These are phyloP conservation scores for Ophion ellenae DNA, from an alignment of 2,888 invertebrate species.

Conservation along the genomic window DNA sequence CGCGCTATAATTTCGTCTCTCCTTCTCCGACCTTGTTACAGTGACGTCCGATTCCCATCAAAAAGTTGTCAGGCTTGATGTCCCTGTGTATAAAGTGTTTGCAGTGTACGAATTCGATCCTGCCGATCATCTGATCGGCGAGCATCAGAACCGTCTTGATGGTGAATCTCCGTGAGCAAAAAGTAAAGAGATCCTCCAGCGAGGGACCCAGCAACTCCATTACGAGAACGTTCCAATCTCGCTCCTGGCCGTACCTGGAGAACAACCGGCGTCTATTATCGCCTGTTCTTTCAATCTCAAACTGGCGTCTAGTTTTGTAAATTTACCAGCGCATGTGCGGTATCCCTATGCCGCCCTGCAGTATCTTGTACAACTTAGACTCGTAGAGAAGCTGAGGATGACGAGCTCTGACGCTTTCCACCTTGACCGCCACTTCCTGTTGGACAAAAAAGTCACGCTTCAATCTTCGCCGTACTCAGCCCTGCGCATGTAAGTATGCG, in stretches of 20 bases:
- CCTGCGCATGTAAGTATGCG: too few species aligned
- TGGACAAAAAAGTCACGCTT: neutral
- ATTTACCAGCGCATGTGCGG: conserved; percentile 92
- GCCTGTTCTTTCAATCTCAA: neutral
- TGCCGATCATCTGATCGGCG: conserved; percentile 97
- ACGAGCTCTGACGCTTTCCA: conserved; percentile 97
- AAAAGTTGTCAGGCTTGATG: conserved; percentile 98
- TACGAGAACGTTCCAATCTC: conserved; percentile 98
- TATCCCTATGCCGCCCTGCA: conserved; percentile 98
- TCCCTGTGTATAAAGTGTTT: conserved; percentile 99
- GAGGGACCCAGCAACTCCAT: conserved; percentile 99
- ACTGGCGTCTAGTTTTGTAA: neutral
- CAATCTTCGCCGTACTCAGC: neutral
- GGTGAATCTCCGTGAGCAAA: conserved; percentile 99
- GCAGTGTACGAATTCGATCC: conserved; percentile 99
- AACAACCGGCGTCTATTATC: neutral
- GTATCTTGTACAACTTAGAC: conserved; percentile 99
- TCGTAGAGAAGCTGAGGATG: conserved; percentile 99
- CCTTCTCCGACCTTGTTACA: conserved; percentile 91
- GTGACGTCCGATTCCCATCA: conserved; percentile 99
- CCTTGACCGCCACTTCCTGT: conserved; percentile 99
- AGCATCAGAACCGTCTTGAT: conserved; percentile 99
- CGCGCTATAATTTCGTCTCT: neutral
- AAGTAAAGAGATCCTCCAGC: conserved; percentile 99
- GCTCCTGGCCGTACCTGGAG: conserved; percentile 94